phyloP scores from a whole-genome alignment of 2,797 vertebrate genomes.

The Artibeus jamaicensis region DNA sequence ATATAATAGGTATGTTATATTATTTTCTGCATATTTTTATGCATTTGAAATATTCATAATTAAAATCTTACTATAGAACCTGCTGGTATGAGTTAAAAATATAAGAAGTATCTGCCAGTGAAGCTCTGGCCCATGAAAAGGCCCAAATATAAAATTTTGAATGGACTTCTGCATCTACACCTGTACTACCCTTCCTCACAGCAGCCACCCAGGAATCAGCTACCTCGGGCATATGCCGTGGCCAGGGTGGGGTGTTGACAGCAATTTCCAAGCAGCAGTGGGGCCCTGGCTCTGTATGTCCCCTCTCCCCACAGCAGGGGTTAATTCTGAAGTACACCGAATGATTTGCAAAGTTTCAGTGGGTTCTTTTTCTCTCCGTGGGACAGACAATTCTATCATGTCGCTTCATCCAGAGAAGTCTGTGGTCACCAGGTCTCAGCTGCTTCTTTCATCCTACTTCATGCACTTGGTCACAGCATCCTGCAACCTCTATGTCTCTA shows the following conservation, averaged over 20 bases:
- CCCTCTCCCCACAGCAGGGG: rapidly evolving
- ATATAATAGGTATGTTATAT: background rate
- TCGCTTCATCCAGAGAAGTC: background rate
- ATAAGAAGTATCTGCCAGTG: background rate
- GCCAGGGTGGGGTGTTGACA: background rate
- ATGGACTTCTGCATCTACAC: background rate
- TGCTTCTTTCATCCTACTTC: background rate
- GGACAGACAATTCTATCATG: background rate
- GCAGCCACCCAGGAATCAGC: background rate
- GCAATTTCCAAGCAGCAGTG: background rate
- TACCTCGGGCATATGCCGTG: background rate
- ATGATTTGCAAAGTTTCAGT: background rate
- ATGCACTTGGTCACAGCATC: background rate
- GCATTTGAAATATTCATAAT: background rate
- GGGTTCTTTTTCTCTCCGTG: background rate
- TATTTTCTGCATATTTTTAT: background rate
- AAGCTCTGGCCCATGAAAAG: background rate
- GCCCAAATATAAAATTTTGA: background rate
- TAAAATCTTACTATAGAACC: background rate
- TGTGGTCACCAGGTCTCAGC: background rate
- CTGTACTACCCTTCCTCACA: background rate
- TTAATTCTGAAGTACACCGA: background rate
- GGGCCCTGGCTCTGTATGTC: background rate
- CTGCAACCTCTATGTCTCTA: rapidly evolving
- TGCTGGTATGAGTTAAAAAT: slow-evolving; percentile 1